Evolutionary conservation across 2,113 vertebrate species (phyloP), one percentile per base, ranked within the genome.

Genomic region (Parus major): DNA sequence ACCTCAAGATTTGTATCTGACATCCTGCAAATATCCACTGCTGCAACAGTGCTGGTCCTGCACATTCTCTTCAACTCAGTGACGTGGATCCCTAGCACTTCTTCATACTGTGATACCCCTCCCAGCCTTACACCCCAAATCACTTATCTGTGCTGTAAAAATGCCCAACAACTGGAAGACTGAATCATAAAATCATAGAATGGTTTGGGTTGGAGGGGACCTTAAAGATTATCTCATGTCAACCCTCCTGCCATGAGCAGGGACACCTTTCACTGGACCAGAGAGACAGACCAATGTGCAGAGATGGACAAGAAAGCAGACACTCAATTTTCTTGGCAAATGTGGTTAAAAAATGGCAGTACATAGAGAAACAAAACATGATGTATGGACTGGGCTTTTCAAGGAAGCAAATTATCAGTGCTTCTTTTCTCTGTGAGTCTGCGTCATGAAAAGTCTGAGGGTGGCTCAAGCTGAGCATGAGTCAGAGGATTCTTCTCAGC

Each of bases 381-480:
- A 87, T 61, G 27, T 24, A 16, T 23, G 6, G 31, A 44, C 57
- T 56, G 52, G 39, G n/a, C 20, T 90, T 78, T 49, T 66, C 23
- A 47, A 3, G 46, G 42, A 49, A 90, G 27, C 17, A 49, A 66
- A n/a, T 36, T 28, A 27, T 55, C 23, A 35, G 8, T 33, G 4
- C 11, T 70, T 57, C 12, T 57, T 88, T 79, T 49, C 15, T n/a
- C 36, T 72, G 3, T 28, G n/a, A 79, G 12, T 56, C 53, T 75
- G 14, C 4, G 0, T 33, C 0, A 0, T 57, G 81, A 23, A 25
- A 25, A 68, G 49, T 42, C 76, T 90, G 63, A 4, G 4, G 24
- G 33, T 68, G 35, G 44, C 49, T 65, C 28, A 66, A 72, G 68
- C n/a, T 57, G 63, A 80, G 27, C 4, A 2, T 41, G n/a, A 90